phyloP scores from a whole-genome alignment of 2,113 vertebrate genomes.

The Epinephelus cyanopodus region DNA sequence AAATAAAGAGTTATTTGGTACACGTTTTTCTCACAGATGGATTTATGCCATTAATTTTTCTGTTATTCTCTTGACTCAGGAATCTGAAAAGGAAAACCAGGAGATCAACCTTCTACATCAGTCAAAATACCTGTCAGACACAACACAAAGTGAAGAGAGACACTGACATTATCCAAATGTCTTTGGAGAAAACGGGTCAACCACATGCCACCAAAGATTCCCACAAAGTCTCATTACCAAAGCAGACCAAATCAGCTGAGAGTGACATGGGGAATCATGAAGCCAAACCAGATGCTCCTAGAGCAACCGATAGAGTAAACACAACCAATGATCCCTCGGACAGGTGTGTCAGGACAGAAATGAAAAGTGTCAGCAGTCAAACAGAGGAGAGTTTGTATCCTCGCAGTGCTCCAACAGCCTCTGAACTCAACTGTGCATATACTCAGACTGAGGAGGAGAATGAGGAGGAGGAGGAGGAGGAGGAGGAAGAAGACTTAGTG shows the following conservation, averaged over 20 bases:
- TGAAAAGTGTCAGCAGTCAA: conserved; percentile 74
- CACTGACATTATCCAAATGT: conserved; percentile 26
- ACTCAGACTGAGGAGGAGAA: conserved; percentile 73
- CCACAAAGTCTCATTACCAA: conserved; percentile 12
- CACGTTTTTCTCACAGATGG: neutral
- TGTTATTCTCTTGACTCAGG: conserved; percentile 59
- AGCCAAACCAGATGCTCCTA: conserved; percentile 12
- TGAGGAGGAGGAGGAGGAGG: conserved; percentile 39
- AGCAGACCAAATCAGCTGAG: conserved; percentile 48
- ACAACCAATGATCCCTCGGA: neutral
- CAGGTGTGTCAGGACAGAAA: conserved; percentile 8
- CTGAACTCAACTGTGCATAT: conserved; percentile 37
- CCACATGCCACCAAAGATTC: conserved; percentile 46
- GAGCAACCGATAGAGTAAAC: conserved; percentile 19
- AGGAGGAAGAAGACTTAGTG: conserved; percentile 12
- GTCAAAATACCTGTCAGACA: conserved; percentile 30
- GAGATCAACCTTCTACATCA: neutral
- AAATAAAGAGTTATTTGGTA: neutral
- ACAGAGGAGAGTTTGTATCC: conserved; percentile 63
- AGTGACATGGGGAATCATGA: conserved; percentile 15
- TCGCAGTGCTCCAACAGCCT: neutral
- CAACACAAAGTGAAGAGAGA: conserved; percentile 43
- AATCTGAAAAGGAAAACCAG: conserved; percentile 68
- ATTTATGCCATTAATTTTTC: neutral
- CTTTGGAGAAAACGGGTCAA: conserved; percentile 34